Percentiles rank a stretch among this genome's conserved stretches.
Conservation (phyloP, 1,140 invertebrate species). For the Druon quercuslanigerum region DNA sequence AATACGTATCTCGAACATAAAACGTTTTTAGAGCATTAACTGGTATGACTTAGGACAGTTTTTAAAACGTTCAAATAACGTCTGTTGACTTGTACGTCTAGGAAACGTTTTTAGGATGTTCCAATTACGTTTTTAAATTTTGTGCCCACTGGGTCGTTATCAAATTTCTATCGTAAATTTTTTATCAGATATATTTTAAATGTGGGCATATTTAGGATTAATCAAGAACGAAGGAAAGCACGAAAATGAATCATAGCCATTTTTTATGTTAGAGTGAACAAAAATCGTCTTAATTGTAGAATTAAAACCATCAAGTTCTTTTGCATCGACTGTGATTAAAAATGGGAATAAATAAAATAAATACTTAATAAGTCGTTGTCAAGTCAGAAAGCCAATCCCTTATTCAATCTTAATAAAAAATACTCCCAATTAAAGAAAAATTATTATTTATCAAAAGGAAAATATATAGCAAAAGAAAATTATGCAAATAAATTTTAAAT, state of each 20-base stretch:
- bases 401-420: neutral
- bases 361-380: constrained; percentile 5
- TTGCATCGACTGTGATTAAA: constrained; percentile 67
- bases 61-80: too few species aligned
- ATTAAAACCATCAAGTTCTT: neutral
- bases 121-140: too few species aligned
- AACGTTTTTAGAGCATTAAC: too few species aligned
- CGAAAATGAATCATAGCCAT: neutral
- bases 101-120: too few species aligned
- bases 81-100: too few species aligned
- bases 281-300: neutral
- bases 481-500: too few species aligned
- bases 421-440: neutral
- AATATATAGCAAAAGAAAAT: neutral
- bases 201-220: neutral
- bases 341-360: constrained; percentile 60
- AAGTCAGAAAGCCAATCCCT: neutral
- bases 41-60: too few species aligned
- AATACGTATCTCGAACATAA: too few species aligned
- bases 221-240: neutral
- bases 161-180: too few species aligned
- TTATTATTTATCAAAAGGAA: neutral
- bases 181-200: too few species aligned
- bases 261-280: constrained; percentile 2
- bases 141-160: too few species aligned